Conservation (phyloP, 2,113 vertebrate species). For the Tamias sibiricus region DNA sequence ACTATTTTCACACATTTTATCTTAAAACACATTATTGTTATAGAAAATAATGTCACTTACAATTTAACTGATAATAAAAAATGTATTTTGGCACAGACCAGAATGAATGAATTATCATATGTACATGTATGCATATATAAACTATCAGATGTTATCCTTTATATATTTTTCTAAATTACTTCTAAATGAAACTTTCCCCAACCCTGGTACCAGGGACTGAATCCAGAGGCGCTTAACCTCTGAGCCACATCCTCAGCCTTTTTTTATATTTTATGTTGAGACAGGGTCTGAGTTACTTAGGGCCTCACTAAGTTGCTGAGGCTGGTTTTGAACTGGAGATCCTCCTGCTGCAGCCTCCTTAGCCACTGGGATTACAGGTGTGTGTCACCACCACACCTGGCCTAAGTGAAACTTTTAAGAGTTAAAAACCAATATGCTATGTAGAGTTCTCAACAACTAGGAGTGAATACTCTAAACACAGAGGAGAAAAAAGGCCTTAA, state of each 20-base stretch:
- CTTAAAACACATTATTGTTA: slow-evolving; percentile 52
- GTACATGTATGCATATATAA: not conserved
- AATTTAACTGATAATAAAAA: slow-evolving; percentile 55
- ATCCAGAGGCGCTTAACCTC: no score
- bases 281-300: no score
- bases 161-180: slow-evolving; percentile 15
- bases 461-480: not conserved
- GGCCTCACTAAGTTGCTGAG: no score
- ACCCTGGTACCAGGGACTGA: no score
- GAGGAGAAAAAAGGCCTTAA: not conserved
- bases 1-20: slow-evolving; percentile 30
- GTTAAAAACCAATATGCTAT: slow-evolving; percentile 7
- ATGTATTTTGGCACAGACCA: slow-evolving; percentile 26
- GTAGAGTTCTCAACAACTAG: not conserved
- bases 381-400: no score
- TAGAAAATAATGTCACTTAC: no score
- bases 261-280: no score
- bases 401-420: slow-evolving; percentile 38
- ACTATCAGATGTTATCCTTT: slow-evolving; percentile 27
- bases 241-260: no score
- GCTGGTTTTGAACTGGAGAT: no score
- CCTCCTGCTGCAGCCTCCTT: no score
- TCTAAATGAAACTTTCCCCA: slow-evolving; percentile 9
- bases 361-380: no score
- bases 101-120: not conserved